Percentiles rank a stretch among this genome's conserved stretches.
These are phyloP conservation scores for Mus musculus DNA, from an alignment of 2,113 vertebrate genomes.

Conservation along the genomic window DNA sequence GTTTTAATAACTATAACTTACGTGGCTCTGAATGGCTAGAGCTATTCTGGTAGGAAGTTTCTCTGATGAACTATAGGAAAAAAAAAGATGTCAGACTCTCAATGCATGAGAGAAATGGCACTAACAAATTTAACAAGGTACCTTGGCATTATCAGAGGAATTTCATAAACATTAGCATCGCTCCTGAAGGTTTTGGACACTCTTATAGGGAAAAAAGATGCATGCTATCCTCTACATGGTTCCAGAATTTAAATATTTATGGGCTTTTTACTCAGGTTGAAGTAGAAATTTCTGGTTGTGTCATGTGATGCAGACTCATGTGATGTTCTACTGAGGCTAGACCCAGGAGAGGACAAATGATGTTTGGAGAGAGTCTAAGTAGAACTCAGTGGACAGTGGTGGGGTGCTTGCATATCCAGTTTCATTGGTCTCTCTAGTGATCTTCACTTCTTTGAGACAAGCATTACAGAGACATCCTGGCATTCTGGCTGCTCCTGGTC, in stretches of 20 bases:
- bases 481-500: too few species aligned
- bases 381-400: too few species aligned
- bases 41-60: neutral
- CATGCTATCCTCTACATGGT: neutral
- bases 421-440: too few species aligned
- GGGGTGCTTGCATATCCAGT: too few species aligned
- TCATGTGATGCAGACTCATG: too few species aligned
- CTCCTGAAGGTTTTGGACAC: neutral
- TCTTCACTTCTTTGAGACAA: too few species aligned
- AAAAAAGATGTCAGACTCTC: neutral
- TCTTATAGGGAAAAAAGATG: neutral
- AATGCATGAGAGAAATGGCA: neutral
- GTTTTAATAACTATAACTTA: neutral
- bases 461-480: too few species aligned
- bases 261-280: neutral
- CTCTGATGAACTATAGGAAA: neutral
- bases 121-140: neutral
- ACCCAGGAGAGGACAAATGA: too few species aligned
- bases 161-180: neutral
- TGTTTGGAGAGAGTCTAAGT: too few species aligned
- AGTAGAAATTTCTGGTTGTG: too few species aligned
- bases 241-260: slow-evolving; percentile 47
- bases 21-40: neutral
- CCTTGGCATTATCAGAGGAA: neutral
- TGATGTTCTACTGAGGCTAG: too few species aligned